phyloP scores from a whole-genome alignment of 2,888 invertebrate species.

The Ceramica pisi region DNA sequence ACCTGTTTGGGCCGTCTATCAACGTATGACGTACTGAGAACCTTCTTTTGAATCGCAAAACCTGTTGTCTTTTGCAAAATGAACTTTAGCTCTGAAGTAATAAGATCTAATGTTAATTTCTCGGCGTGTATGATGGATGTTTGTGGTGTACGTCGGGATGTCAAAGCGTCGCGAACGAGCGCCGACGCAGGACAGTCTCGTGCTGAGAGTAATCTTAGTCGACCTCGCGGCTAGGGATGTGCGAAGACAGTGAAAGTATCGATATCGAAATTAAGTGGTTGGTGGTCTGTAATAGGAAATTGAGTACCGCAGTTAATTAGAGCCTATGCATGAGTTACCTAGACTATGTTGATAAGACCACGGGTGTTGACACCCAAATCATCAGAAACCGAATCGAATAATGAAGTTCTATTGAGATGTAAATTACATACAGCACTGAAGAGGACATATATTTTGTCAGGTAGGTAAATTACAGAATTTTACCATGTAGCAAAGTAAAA shows the following conservation, averaged over 20 bases:
- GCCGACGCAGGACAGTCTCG: slow-evolving; percentile 90
- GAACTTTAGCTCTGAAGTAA: slow-evolving; percentile 51
- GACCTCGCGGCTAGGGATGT: slow-evolving; percentile 83
- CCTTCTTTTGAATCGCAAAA: slow-evolving; percentile 56
- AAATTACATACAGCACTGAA: neutral
- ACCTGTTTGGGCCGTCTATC: slow-evolving; percentile 87
- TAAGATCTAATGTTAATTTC: slow-evolving; percentile 65
- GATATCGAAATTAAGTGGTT: slow-evolving; percentile 58
- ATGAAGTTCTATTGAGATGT: neutral
- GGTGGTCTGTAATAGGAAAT: neutral
- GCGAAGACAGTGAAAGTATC: slow-evolving; percentile 65
- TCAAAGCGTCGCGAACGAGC: slow-evolving; percentile 91
- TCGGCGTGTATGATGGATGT: slow-evolving; percentile 57
- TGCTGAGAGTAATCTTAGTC: slow-evolving; percentile 90
- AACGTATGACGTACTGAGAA: slow-evolving; percentile 86
- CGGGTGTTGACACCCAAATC: neutral
- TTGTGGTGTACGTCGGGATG: slow-evolving; percentile 85
- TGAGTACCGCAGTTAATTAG: neutral
- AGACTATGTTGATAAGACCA: neutral
- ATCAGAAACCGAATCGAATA: neutral
- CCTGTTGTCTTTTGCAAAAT: slow-evolving; percentile 49
- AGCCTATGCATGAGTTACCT: neutral
- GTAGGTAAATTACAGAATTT: neutral
- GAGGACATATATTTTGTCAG: neutral
- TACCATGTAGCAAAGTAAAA: too few species aligned